A percentile compares a stretch with the other conserved stretches of the same genome.
phyloP scores from a whole-genome alignment of 2,113 vertebrate genomes.

The Neofelis nebulosa region DNA sequence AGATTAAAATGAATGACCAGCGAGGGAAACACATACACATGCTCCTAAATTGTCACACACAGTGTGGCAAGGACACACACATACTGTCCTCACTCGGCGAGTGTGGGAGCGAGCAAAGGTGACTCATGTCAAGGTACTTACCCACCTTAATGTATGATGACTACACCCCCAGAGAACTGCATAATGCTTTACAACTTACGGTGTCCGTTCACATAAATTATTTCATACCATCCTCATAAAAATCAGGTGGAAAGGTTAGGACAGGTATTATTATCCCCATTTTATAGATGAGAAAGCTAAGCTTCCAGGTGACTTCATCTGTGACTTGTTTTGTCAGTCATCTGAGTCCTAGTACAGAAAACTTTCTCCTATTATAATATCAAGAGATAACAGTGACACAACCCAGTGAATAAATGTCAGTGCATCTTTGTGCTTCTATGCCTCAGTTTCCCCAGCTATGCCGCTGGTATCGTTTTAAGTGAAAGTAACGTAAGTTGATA shows the following conservation, averaged over 20 bases:
- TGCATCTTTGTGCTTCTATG: background rate
- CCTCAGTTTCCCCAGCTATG: background rate
- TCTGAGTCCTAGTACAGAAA: background rate
- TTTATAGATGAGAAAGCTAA: conserved; percentile 61
- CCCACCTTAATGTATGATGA: conserved; percentile 18
- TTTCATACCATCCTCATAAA: conserved; percentile 42
- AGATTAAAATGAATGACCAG: conserved; percentile 16
- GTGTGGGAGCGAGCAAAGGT: background rate
- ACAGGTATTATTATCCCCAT: conserved; percentile 40
- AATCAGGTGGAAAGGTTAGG: conserved; percentile 7
- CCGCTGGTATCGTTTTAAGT: background rate
- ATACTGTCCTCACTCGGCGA: background rate
- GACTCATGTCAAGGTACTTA: background rate
- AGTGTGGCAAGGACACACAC: too few relatives aligned
- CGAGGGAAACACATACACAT: background rate
- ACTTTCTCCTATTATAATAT: background rate
- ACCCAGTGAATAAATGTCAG: background rate
- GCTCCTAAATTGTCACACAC: background rate
- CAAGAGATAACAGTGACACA: background rate
- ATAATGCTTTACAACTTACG: background rate
- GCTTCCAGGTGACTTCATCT: conserved; percentile 12
- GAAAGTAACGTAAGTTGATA: background rate
- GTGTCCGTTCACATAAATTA: background rate
- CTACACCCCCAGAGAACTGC: conserved; percentile 34
- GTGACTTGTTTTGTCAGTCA: background rate